Base-by-base conservation (phyloP, 2,888 invertebrate species). In the Lissonota sp. region DNA sequence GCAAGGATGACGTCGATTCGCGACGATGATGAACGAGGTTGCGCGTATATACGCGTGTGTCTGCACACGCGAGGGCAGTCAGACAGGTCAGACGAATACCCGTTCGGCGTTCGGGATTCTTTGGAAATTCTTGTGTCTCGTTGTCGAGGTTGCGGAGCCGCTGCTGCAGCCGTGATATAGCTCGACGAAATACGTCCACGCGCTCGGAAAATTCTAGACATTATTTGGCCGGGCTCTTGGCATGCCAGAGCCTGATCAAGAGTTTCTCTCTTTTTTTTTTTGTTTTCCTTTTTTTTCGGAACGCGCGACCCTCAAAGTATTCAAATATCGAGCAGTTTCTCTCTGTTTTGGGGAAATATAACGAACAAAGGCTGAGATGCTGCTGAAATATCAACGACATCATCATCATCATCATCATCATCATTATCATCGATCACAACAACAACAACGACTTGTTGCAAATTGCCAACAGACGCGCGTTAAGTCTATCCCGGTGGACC, bases 151-250 rank as follows among this genome's bases (percentile, higher is more conserved):
- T 53, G 66, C 67, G 51, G 39, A 66, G 66, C 58, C 53, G 8
- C 58, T 53, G 8, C 16, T n/a, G 42, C 26, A 26, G 26, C 26
- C 14, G 53, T 53, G 10, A 26, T 26, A 60, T 58, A 57, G 66
- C 66, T 12, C 74, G 58, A 49, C 40, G 12, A 26, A n/a, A 40
- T 3, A 40, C 37, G 12, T 10, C 66, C 37, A 58, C 49, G 26
- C 55, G 55, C 44, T 44, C 49, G 12, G 12, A 53, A 55, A 70
- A 39, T 39, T 69, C 44, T 63, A 46, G 40, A 76, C 76, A 70
- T 70, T 55, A 55, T 76, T 69, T 67, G 67, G 69, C 69, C 57
- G 39, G 69, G 76, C 39, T 55, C 40, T 46, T 16, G 76, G 69
- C 55, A 53, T 53, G 53, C 53, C 53, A 53, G 14, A 53, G 12